Evolutionary conservation across 2,888 invertebrate genomes (phyloP), one percentile per base, ranked within the genome.

Genomic region (Rhagonycha lutea): DNA sequence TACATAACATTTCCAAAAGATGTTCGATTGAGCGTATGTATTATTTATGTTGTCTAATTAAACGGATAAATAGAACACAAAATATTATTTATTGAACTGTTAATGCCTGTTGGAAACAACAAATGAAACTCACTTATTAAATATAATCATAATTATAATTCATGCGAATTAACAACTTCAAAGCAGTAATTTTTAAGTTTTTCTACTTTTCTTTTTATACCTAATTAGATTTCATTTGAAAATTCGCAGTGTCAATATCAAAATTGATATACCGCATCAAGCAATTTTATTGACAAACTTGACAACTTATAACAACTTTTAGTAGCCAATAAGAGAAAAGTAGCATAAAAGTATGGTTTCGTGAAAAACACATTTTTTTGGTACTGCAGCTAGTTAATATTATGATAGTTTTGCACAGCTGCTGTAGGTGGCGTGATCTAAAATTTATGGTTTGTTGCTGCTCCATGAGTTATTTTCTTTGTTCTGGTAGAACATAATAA

Each of bases 31-130:
- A 47, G 32, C 26, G 63, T 23, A 72, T 28, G 47, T 14, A 69
- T 68, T 14, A 26, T 69, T 69, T 60, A 32, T 47, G 68, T 72
- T 62, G 62, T 68, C 68, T 78, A 79, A 79, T 79, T 79, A 79
- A 75, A 65, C 62, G 72, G 72, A 73, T 76, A 78, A 76, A 76
- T 71, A 78, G 72, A 74, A 70, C 69, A 77, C 74, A 73, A 72
- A 60, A 78, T 73, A 72, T n/a, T 77, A 70, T 80, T 79, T 80
- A 80, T 75, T 70, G 76, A 76, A 79, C 75, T 79, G 77, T 79
- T 80, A 80, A 80, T 80, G 79, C 78, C 70, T 75, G 80, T 72
- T 77, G 76, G 75, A 74, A 80, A 80, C 78, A 80, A 76, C 79
- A 77, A 67, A 72, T 75, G 74, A 77, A 79, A 70, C 67, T 69